A percentile compares a stretch with the other conserved stretches of the same genome.
phyloP scores from a whole-genome alignment of 2,113 vertebrate species.

The Uropsilus gracilis region DNA sequence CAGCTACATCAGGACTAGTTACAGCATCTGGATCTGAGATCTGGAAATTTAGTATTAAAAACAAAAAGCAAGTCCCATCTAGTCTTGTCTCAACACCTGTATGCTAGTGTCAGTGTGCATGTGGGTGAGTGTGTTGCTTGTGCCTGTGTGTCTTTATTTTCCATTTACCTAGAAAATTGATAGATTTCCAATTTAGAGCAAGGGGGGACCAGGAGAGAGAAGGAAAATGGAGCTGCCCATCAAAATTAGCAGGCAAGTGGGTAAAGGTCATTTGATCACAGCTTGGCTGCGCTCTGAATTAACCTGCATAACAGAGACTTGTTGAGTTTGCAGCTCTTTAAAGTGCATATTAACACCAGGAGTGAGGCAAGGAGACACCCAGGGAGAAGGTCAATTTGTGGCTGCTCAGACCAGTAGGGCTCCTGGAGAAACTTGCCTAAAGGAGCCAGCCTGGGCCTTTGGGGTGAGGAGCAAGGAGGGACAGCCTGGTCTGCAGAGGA shows the following conservation, averaged over 20 bases:
- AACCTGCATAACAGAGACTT: slow-evolving; percentile 71
- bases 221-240: slow-evolving; percentile 76
- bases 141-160: slow-evolving; percentile 67
- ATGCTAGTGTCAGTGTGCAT: background rate
- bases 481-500: background rate
- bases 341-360: slow-evolving; percentile 65
- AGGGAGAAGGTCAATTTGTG: slow-evolving; percentile 79
- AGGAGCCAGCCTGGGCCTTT: background rate
- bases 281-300: slow-evolving; percentile 68
- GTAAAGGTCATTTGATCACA: slow-evolving; percentile 78
- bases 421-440: slow-evolving; percentile 49
- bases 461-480: background rate
- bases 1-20: background rate
- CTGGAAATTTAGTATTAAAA: background rate
- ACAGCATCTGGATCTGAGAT: background rate
- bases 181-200: slow-evolving; percentile 72
- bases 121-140: slow-evolving; percentile 22
- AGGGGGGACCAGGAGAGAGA: slow-evolving; percentile 50
- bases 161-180: slow-evolving; percentile 63
- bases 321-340: slow-evolving; percentile 79
- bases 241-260: slow-evolving; percentile 70
- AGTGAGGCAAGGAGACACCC: slow-evolving; percentile 74
- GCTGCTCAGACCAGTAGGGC: slow-evolving; percentile 58
- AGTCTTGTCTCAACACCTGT: background rate
- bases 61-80: background rate